Evolutionary conservation across 2,888 invertebrate species (phyloP), one percentile per base, ranked within the genome.

Genomic region (Pogonocherus hispidulus): DNA sequence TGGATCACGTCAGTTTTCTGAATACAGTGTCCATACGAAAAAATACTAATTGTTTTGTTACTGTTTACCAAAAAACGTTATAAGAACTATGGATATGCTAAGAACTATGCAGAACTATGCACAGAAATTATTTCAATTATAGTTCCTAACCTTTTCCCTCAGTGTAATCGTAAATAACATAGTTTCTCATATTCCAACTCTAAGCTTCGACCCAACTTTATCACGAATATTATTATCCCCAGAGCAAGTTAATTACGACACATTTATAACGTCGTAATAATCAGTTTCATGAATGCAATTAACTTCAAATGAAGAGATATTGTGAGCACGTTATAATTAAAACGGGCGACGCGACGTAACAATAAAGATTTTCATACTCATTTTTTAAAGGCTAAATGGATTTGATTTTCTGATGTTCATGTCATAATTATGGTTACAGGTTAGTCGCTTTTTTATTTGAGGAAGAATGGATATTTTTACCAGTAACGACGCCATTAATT

Each of bases 251-350:
- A 41, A 41, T 41, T 41, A 41, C 41, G 41, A 41, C n/a, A 41
- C 41, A 41, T 41, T 41, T 14, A 41, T 14, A 41, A 41, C 14
- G 41, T 41, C 41, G 41, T 41, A 41, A 41, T 41, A 41, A 41
- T 41, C 41, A 41, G 41, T 41, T 41, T 41, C 14, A 41, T 41
- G 41, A 41, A 41, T 41, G 41, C 41, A 41, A 41, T 41, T 41
- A 41, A 41, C 41, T 41, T 9, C 1, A 41, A 41, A 41, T 41
- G 41, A 41, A 14, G 41, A 41, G 41, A 41, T 41, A 41, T 41
- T 41, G 41, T 41, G 41, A 16, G 41, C 41, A 41, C n/a, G n/a
- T 41, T 41, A 16, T 41, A 16, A 16, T 41, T 41, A 41, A 41
- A 41, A 16, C 16, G 41, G 14, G 14, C 41, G 41, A 3, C 27